Evolutionary conservation across 2,888 invertebrate species (phyloP).

Genomic region (Myopa testacea): DNA sequence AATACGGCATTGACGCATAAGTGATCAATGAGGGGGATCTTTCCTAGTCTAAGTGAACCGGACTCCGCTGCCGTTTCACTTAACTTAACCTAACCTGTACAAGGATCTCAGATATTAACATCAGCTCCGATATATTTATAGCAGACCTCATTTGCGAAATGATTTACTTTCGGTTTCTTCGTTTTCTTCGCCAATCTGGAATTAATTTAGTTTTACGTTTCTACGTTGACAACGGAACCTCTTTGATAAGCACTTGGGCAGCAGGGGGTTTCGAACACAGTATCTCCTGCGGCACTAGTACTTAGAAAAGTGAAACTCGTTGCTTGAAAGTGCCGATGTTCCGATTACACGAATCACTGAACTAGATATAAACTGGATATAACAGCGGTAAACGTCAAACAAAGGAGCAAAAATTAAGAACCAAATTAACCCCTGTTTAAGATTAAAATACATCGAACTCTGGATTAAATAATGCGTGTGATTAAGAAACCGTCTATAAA

Average conservation of each 20-base stretch:
- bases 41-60: no score
- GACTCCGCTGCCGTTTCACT: no score
- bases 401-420: neutral
- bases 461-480: constrained; percentile 20
- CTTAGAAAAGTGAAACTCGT: constrained; percentile 67
- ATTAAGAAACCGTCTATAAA: constrained; percentile 1
- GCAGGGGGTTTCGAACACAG: constrained; percentile 64
- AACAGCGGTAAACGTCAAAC: neutral
- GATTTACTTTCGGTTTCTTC: neutral
- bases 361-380: neutral
- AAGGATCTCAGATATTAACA: no score
- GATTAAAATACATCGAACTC: constrained; percentile 5
- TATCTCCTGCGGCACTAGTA: constrained; percentile 71
- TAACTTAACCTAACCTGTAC: no score
- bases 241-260: constrained; percentile 71
- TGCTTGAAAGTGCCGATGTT: neutral
- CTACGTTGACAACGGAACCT: constrained; percentile 67
- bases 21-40: no score
- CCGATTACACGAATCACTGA: neutral
- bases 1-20: no score
- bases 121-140: neutral
- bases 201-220: neutral
- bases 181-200: neutral
- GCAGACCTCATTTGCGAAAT: neutral
- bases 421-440: neutral